These are phyloP conservation scores for Nasonovia ribisnigri DNA, from an alignment of 2,888 invertebrate species.

Conservation along the genomic window DNA sequence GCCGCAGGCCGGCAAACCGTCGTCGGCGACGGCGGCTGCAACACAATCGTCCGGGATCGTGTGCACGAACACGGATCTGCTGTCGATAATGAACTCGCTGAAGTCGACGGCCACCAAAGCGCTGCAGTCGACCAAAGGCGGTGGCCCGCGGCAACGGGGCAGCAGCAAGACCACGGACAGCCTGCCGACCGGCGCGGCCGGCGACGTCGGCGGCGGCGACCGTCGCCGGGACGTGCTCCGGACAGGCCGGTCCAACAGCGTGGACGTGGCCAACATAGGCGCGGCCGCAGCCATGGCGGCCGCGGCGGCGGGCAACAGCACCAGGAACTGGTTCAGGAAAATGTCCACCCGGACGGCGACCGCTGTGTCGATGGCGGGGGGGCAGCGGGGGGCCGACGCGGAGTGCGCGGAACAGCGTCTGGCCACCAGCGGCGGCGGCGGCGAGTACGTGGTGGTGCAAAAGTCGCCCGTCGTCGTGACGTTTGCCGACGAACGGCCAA, in stretches of 20 bases:
- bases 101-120: conserved; percentile 84
- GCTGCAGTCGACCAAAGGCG: conserved; percentile 15
- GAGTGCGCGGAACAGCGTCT: conserved; percentile 46
- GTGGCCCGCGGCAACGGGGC: conserved; percentile 23
- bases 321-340: conserved; percentile 58
- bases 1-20: conserved; percentile 65
- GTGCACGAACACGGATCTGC: conserved; percentile 85
- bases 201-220: conserved; percentile 69
- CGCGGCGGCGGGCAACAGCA: conserved; percentile 41
- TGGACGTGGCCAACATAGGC: conserved; percentile 81
- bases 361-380: neutral
- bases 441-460: conserved; percentile 51
- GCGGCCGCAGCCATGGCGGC: conserved; percentile 30
- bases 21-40: conserved; percentile 69
- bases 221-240: conserved; percentile 76
- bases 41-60: conserved; percentile 75
- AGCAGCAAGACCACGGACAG: conserved; percentile 73
- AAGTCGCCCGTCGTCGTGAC: conserved; percentile 62
- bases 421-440: neutral
- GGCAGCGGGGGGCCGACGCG: neutral
- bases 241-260: conserved; percentile 85
- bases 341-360: conserved; percentile 39
- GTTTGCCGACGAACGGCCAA: conserved; percentile 58
- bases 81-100: conserved; percentile 82
- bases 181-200: conserved; percentile 42